Evolutionary conservation across 2,797 vertebrate genomes (phyloP).

Genomic region (Nyctalus aviator): DNA sequence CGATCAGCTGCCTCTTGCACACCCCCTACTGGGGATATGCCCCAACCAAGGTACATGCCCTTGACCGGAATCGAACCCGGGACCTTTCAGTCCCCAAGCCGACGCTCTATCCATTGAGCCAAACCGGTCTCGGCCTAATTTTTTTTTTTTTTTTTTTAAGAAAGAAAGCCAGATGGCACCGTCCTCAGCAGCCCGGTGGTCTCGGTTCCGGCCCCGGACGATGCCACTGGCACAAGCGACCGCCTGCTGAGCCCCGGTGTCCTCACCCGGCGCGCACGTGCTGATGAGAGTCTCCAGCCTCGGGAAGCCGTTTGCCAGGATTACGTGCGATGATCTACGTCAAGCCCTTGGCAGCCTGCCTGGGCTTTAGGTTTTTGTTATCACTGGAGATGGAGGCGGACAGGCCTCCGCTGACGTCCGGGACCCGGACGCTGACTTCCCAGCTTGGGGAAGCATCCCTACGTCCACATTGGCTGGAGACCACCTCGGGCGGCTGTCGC

Average conservation of each 20-base stretch:
- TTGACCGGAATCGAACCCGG: too few species aligned
- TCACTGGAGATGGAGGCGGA: not conserved
- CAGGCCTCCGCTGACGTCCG: too few species aligned
- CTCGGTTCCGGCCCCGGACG: not conserved
- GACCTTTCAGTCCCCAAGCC: too few species aligned
- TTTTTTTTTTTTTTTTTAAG: too few species aligned
- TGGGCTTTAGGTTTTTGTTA: too few species aligned
- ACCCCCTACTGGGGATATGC: too few species aligned
- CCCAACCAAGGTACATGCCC: too few species aligned
- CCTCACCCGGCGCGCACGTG: rapidly evolving
- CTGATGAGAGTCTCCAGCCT: not conserved
- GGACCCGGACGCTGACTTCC: not conserved
- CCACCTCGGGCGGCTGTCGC: rapidly evolving
- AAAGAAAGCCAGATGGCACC: constrained; percentile 60
- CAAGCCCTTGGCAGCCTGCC: not conserved
- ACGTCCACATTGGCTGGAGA: not conserved
- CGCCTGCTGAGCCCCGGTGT: too few species aligned
- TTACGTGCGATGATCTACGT: rapidly evolving
- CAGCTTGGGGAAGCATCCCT: not conserved
- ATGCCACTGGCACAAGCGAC: too few species aligned
- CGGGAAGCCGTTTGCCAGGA: not conserved
- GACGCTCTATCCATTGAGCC: too few species aligned
- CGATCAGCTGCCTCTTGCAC: too few species aligned
- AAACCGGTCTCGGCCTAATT: too few species aligned
- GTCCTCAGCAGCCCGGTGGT: not conserved